phyloP scores from a whole-genome alignment of 2,797 vertebrate genomes.

The Chromobotia macracanthus region DNA sequence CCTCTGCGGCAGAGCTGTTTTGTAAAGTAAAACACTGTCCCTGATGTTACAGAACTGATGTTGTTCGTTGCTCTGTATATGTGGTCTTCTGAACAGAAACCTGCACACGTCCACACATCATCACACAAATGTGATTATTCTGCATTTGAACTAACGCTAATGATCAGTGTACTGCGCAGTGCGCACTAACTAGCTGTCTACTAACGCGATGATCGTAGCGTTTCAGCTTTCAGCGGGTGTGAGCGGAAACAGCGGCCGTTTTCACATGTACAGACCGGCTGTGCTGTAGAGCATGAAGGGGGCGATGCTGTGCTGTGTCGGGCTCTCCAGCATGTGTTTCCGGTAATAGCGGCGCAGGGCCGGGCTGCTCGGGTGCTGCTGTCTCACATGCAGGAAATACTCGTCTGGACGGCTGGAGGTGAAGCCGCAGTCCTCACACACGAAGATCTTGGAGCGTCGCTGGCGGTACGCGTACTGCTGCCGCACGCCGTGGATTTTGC shows the following conservation, averaged over 20 bases:
- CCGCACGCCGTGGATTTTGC: constrained; percentile 85
- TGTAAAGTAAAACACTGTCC: no score
- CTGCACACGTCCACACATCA: no score
- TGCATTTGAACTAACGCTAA: no score
- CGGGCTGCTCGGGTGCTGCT: constrained; percentile 76
- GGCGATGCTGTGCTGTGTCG: constrained; percentile 65
- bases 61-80: no score
- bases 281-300: constrained; percentile 74
- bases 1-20: no score
- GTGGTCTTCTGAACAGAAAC: no score
- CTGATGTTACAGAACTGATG: no score
- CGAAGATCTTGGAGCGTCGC: constrained; percentile 89
- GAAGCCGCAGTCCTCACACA: constrained; percentile 89
- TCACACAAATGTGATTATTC: no score
- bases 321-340: constrained; percentile 70
- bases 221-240: no score
- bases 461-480: constrained; percentile 89
- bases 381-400: constrained; percentile 82
- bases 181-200: no score
- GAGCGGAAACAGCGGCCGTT: neutral
- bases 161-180: no score
- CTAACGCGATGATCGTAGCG: no score
- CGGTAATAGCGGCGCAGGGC: constrained; percentile 75
- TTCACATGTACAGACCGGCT: constrained; percentile 73
- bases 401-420: constrained; percentile 81